These are phyloP conservation scores for Cheilosia scutellata DNA, from an alignment of 2,888 invertebrate species.

Conservation along the genomic window DNA sequence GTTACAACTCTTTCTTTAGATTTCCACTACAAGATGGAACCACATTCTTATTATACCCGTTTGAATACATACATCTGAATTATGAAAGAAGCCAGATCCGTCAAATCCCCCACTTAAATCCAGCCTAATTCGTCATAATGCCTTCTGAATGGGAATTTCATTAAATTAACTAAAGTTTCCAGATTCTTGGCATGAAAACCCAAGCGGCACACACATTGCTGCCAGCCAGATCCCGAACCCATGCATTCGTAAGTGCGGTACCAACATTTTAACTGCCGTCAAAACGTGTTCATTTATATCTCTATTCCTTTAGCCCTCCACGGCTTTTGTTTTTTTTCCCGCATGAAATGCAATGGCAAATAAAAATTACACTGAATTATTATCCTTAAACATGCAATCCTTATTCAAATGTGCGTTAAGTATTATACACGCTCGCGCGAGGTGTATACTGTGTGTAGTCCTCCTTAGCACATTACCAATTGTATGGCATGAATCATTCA, in stretches of 20 bases:
- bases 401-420: slow-evolving; percentile 65
- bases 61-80: too few relatives aligned
- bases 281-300: slow-evolving; percentile 55
- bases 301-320: slow-evolving; percentile 33
- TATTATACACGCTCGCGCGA: slow-evolving; percentile 20
- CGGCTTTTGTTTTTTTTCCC: slow-evolving; percentile 11
- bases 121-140: too few relatives aligned
- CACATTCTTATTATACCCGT: too few relatives aligned
- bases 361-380: slow-evolving; percentile 73
- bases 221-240: slow-evolving; percentile 50
- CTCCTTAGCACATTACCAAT: slow-evolving; percentile 35
- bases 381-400: slow-evolving; percentile 69
- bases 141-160: slow-evolving; percentile 36
- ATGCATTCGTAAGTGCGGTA: slow-evolving; percentile 23
- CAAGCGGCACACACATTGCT: slow-evolving; percentile 27
- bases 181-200: slow-evolving; percentile 26
- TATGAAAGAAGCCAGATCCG: too few relatives aligned
- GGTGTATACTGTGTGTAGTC: slow-evolving; percentile 8
- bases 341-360: slow-evolving; percentile 69
- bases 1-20: too few relatives aligned
- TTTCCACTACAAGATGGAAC: too few relatives aligned
- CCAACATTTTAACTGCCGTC: slow-evolving; percentile 31
- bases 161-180: slow-evolving; percentile 55
- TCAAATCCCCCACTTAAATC: background rate
- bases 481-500: slow-evolving; percentile 72